These are phyloP conservation scores for Otolemur crassicaudatus DNA, from an alignment of 2,797 vertebrate genomes.

Conservation along the genomic window DNA sequence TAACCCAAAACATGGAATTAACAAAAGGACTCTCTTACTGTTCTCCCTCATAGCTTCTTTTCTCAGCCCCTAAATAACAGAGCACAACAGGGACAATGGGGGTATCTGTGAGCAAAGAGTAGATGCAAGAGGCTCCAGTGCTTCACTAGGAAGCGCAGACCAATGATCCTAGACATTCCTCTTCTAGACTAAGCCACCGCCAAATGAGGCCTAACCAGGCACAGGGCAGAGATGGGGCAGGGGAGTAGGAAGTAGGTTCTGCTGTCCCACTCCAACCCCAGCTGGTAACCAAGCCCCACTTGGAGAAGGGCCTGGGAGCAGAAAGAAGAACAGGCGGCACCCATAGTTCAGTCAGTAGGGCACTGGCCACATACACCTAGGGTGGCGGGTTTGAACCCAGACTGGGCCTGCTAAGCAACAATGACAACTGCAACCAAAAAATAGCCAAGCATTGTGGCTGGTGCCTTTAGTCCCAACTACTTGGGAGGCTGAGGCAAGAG, in stretches of 20 bases:
- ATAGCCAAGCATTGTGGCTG: too few relatives aligned
- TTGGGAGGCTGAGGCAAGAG: too few relatives aligned
- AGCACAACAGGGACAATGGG: neutral
- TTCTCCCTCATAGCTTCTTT: neutral
- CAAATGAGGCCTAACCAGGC: neutral
- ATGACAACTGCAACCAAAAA: too few relatives aligned
- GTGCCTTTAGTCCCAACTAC: too few relatives aligned
- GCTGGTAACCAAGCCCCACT: neutral
- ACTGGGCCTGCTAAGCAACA: too few relatives aligned
- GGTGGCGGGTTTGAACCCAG: too few relatives aligned
- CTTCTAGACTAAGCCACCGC: neutral
- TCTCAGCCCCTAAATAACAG: neutral
- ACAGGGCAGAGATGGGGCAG: neutral
- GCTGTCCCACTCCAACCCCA: too few relatives aligned
- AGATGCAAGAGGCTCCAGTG: neutral
- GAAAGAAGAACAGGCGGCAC: neutral
- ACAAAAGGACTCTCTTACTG: neutral
- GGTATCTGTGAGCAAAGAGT: neutral
- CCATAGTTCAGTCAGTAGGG: too few relatives aligned
- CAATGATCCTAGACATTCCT: neutral
- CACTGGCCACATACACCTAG: too few relatives aligned
- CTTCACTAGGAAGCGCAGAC: neutral
- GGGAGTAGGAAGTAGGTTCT: too few relatives aligned
- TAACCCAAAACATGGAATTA: neutral
- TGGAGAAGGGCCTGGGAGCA: neutral